These are phyloP conservation scores for Agelastica alni DNA, from an alignment of 2,888 invertebrate species.

Conservation along the genomic window DNA sequence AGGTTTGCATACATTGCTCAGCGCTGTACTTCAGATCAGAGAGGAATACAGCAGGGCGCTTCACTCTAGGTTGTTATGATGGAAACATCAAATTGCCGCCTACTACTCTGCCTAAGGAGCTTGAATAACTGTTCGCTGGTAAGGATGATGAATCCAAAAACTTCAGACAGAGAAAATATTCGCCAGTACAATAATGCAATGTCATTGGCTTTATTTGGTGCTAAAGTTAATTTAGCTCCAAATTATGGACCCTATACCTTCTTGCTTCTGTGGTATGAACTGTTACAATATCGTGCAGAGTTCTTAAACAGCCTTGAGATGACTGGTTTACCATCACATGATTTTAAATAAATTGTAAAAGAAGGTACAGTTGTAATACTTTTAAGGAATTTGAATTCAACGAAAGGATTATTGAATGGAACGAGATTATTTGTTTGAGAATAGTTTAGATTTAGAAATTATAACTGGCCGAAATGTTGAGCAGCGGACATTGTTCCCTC, in stretches of 20 bases:
- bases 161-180: neutral
- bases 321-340: too few relatives aligned
- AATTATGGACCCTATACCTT: too few relatives aligned
- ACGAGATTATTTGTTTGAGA: neutral
- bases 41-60: neutral
- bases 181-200: neutral
- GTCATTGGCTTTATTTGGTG: neutral
- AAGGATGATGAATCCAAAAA: neutral
- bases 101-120: neutral
- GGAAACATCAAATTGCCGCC: neutral
- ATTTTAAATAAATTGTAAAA: neutral
- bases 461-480: too few relatives aligned
- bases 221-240: neutral
- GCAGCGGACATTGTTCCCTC: too few relatives aligned
- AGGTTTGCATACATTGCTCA: neutral
- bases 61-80: neutral
- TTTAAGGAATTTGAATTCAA: constrained; percentile 6
- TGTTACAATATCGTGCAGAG: too few relatives aligned
- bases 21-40: neutral
- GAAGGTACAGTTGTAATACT: constrained; percentile 1
- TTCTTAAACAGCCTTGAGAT: too few relatives aligned
- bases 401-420: neutral
- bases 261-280: too few relatives aligned
- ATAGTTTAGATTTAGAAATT: too few relatives aligned
- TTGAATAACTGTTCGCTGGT: neutral